phyloP scores from a whole-genome alignment of 2,797 vertebrate genomes.

The Poecilia velifera region DNA sequence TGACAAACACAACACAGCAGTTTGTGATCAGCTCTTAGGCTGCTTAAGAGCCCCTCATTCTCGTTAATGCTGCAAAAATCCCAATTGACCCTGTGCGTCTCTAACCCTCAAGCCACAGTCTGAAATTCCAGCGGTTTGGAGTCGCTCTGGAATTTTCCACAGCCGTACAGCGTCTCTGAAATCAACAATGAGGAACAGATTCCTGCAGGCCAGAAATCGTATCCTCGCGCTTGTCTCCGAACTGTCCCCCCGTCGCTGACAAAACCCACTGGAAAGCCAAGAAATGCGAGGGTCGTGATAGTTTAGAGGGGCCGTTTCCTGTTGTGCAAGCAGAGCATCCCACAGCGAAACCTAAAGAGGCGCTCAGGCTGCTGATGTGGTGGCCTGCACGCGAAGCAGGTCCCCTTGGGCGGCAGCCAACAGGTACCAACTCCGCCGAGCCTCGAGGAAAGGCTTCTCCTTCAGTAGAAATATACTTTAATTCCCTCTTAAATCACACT shows the following conservation, averaged over 20 bases:
- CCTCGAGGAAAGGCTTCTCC: constrained; percentile 10
- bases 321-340: constrained; percentile 43
- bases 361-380: constrained; percentile 15
- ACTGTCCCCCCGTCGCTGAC: constrained; percentile 73
- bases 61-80: constrained; percentile 74
- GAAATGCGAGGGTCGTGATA: constrained; percentile 50
- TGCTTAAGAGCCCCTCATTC: constrained; percentile 62
- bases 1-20: constrained; percentile 45
- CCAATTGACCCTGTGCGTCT: constrained; percentile 79
- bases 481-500: constrained; percentile 54
- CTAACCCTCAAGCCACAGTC: constrained; percentile 80
- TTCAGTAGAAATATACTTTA: constrained; percentile 37
- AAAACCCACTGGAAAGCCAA: constrained; percentile 59
- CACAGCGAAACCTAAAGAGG: constrained; percentile 8
- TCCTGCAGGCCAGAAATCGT: constrained; percentile 70
- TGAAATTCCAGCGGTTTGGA: constrained; percentile 84
- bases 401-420: not conserved
- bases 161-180: constrained; percentile 77
- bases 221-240: constrained; percentile 69
- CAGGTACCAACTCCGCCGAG: constrained; percentile 25
- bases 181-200: constrained; percentile 83
- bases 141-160: constrained; percentile 82
- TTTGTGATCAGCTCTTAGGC: constrained; percentile 52
- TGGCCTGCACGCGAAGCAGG: constrained; percentile 11
- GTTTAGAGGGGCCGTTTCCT: constrained; percentile 60